Conservation (phyloP, 2,888 invertebrate species). For the Chymomyza caudatula region DNA sequence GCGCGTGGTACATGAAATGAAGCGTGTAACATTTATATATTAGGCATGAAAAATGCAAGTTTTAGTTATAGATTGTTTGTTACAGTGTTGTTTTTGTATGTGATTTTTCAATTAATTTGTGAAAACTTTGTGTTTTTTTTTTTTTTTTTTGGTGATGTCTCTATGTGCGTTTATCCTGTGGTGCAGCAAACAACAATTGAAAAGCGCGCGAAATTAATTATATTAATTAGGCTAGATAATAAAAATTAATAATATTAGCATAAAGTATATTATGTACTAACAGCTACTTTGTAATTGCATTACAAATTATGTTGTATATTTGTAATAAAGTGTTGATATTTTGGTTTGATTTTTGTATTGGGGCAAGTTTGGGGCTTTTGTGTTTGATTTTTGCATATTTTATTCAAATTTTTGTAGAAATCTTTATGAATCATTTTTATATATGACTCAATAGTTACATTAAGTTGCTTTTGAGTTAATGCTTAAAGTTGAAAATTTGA, state of each 20-base stretch:
- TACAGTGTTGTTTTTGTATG: not conserved
- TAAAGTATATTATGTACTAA: not conserved
- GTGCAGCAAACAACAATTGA: conserved; percentile 38
- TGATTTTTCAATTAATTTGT: conserved; percentile 2
- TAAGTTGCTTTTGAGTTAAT: not conserved
- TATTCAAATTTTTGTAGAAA: too few species aligned
- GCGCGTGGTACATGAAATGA: conserved; percentile 28
- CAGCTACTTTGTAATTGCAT: not conserved
- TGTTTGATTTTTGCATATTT: not conserved
- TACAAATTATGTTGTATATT: not conserved
- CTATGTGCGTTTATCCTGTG: conserved; percentile 19
- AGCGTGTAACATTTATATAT: conserved; percentile 2
- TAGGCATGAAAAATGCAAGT: too few species aligned
- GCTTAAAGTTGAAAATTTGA: not conserved
- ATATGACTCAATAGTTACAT: not conserved
- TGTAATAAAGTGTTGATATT: not conserved
- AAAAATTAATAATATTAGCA: not conserved
- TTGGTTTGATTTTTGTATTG: not conserved
- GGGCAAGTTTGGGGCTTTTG: not conserved
- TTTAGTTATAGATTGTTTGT: not conserved
- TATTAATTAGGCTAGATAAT: conserved; percentile 4
- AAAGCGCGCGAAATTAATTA: conserved; percentile 33
- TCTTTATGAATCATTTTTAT: not conserved
- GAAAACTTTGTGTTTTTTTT: conserved; percentile 14
- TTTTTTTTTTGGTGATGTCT: not conserved